Evolutionary conservation across 2,797 vertebrate species (phyloP).

Genomic region (Manis javanica): DNA sequence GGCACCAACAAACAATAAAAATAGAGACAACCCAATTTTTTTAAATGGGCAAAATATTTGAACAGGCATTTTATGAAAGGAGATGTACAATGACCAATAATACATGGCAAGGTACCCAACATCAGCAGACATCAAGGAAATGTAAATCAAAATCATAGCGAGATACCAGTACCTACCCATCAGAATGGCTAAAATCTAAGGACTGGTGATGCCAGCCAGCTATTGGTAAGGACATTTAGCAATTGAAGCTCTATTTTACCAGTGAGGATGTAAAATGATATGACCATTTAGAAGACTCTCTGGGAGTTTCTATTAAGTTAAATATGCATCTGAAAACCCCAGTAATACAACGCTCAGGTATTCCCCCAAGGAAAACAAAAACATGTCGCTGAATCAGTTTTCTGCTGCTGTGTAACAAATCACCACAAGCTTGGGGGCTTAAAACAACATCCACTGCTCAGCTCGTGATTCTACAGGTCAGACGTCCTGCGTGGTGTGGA

Average conservation of each 20-base stretch:
- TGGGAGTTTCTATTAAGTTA: no score
- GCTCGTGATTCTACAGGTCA: accelerated
- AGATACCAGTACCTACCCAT: accelerated
- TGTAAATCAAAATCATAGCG: neutral
- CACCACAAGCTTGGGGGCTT: neutral
- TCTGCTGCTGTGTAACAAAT: neutral
- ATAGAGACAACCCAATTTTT: neutral
- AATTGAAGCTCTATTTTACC: accelerated
- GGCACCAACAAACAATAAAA: neutral
- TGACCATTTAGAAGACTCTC: no score
- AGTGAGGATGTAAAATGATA: accelerated
- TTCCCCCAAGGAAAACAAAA: neutral
- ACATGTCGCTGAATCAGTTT: no score
- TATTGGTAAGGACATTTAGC: no score
- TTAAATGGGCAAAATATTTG: no score
- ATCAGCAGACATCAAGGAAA: accelerated
- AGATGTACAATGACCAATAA: neutral
- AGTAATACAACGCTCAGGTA: neutral
- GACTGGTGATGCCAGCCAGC: accelerated
- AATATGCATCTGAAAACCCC: neutral
- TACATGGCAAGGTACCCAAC: no score
- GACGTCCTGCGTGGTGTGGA: accelerated
- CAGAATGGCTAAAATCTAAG: accelerated
- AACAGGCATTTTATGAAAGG: neutral
- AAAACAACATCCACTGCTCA: accelerated